These are phyloP conservation scores for Pegoplata infirma DNA, from an alignment of 2,888 invertebrate species.

Conservation along the genomic window DNA sequence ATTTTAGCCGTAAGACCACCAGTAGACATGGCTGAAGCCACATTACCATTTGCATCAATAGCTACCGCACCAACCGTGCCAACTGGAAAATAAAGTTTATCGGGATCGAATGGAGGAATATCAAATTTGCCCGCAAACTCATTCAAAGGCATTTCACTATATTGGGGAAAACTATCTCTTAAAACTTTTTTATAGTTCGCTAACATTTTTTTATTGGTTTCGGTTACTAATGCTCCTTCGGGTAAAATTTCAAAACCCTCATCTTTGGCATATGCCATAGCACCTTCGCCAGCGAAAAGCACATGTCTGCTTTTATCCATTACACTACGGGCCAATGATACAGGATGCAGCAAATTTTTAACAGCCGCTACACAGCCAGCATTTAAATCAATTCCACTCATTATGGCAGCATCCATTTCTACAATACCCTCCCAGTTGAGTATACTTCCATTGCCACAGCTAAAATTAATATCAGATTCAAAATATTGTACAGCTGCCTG, in stretches of 20 bases:
- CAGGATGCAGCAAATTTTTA: conserved; percentile 87
- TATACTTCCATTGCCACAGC: conserved; percentile 91
- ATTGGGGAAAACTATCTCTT: conserved; percentile 9
- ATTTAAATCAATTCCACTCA: conserved; percentile 84
- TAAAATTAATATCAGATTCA: conserved; percentile 89
- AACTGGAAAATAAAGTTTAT: conserved; percentile 79
- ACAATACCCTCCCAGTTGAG: conserved; percentile 87
- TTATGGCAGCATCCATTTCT: conserved; percentile 92
- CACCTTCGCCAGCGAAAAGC: conserved; percentile 86
- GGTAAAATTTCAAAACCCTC: conserved; percentile 82
- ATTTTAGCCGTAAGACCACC: conserved; percentile 91
- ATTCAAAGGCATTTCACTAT: too few relatives aligned
- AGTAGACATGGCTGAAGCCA: conserved; percentile 90
- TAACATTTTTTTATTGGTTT: conserved; percentile 81
- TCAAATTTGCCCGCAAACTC: conserved; percentile 9
- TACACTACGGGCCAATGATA: conserved; percentile 86
- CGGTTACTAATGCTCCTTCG: conserved; percentile 83
- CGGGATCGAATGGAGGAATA: neutral
- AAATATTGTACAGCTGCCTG: conserved; percentile 87
- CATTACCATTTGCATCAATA: conserved; percentile 84
- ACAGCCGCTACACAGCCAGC: conserved; percentile 88
- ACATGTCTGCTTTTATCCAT: conserved; percentile 88
- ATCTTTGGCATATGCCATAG: conserved; percentile 83
- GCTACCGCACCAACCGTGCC: conserved; percentile 93
- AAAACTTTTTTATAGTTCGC: conserved; percentile 79